phyloP scores from a whole-genome alignment of 2,888 invertebrate genomes.

The Dasysyrphus tricinctus region DNA sequence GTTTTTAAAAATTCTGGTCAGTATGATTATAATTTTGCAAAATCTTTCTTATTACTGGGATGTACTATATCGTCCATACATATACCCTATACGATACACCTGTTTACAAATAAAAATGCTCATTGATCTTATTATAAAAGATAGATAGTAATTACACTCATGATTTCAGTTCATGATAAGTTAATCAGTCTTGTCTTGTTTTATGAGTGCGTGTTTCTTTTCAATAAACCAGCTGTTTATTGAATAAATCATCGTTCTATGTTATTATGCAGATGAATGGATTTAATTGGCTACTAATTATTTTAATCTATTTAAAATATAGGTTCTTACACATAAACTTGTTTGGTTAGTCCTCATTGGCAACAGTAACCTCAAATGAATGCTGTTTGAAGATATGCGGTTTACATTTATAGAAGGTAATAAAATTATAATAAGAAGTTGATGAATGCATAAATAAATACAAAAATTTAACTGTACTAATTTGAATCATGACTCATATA shows the following conservation, averaged over 20 bases:
- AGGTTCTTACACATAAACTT: not conserved
- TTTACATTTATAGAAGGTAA: not conserved
- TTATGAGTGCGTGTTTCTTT: not conserved
- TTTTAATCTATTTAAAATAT: not conserved
- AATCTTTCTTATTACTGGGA: not conserved
- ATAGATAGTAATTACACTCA: not conserved
- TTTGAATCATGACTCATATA: too few relatives aligned
- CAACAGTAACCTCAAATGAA: not conserved
- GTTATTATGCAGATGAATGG: not conserved
- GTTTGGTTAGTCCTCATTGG: not conserved
- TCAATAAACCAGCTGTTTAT: conserved; percentile 5
- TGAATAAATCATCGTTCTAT: not conserved
- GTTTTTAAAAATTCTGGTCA: too few relatives aligned
- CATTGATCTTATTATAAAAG: not conserved
- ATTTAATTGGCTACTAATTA: not conserved
- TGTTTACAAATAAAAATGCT: too few relatives aligned
- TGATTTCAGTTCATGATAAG: not conserved
- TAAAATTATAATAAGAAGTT: not conserved
- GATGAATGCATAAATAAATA: not conserved
- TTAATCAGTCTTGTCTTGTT: not conserved
- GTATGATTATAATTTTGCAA: too few relatives aligned
- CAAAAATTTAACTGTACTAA: too few relatives aligned
- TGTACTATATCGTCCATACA: not conserved
- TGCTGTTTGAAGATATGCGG: not conserved
- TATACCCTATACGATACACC: too few relatives aligned